Evolutionary conservation across 2,113 vertebrate genomes (phyloP), one percentile per base, ranked within the genome.

Genomic region (Menidia beryllina): DNA sequence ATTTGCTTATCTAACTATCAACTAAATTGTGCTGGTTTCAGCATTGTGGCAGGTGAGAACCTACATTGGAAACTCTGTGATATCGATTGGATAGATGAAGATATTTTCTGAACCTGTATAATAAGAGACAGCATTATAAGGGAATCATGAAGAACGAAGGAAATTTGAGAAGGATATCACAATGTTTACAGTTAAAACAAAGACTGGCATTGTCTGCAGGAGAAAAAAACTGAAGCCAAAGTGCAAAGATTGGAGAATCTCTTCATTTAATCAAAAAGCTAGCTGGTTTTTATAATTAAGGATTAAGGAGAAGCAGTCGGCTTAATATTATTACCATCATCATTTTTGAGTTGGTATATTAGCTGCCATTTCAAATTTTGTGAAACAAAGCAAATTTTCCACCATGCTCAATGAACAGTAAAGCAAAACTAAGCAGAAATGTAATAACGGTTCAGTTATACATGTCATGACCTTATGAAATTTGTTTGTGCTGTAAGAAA

Each of bases 401-500:
- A 76, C 86, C 82, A 61, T 49, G 86, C 75, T 82, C 48, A 39
- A 5, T 80, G 84, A 87, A 78, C 71, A 84, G 73, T 52, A 74
- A 81, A 78, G 38, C 61, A 38, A 54, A 53, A 19, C 60, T 76
- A 77, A 85, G 82, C 80, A 85, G 67, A 79, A 83, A 58, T 1
- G 62, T 69, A 67, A 53, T 38, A 63, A 67, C 27, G 26, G 83
- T 43, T 80, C 48, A 36, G 19, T 75, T 69, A 52, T n/a, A n/a
- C n/a, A n/a, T n/a, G n/a, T n/a, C n/a, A n/a, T n/a, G n/a, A n/a
- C n/a, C n/a, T n/a, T n/a, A n/a, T n/a, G n/a, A n/a, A n/a, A n/a
- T n/a, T n/a, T n/a, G n/a, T n/a, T n/a, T n/a, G n/a, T n/a, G n/a
- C n/a, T n/a, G n/a, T n/a, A n/a, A n/a, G n/a, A n/a, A n/a, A n/a